Evolutionary conservation across 1,140 invertebrate genomes (phyloP).

Genomic region (Macrosteles quadrilineatus): DNA sequence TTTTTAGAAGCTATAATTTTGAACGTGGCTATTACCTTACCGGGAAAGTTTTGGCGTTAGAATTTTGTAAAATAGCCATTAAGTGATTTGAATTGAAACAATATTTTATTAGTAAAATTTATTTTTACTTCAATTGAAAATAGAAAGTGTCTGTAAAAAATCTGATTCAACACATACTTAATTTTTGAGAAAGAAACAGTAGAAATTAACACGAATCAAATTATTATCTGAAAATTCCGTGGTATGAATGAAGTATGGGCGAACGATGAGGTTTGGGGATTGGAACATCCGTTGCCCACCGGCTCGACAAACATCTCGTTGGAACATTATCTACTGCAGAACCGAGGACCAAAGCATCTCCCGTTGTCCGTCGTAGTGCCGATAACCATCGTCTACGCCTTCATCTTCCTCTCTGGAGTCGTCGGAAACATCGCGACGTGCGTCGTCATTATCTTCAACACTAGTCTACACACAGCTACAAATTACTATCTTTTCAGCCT

Average conservation of each 20-base stretch:
- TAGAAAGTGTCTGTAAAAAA: too few species aligned
- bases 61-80: too few species aligned
- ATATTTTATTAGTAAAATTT: too few species aligned
- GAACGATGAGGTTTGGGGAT: background rate
- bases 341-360: constrained; percentile 52
- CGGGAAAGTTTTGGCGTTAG: too few species aligned
- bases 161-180: too few species aligned
- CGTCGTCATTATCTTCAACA: constrained; percentile 81
- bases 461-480: constrained; percentile 79
- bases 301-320: constrained; percentile 26
- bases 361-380: constrained; percentile 55
- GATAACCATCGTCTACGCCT: constrained; percentile 71
- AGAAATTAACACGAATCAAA: too few species aligned
- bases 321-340: constrained; percentile 48
- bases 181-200: too few species aligned
- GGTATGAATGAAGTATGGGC: constrained; percentile 22
- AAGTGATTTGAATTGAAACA: too few species aligned
- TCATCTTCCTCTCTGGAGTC: constrained; percentile 83
- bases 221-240: too few species aligned
- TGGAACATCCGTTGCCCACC: background rate
- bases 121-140: too few species aligned
- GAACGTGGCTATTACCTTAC: too few species aligned
- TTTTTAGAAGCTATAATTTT: too few species aligned
- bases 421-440: constrained; percentile 88
- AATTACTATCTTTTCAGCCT: constrained; percentile 94